Evolutionary conservation across 2,797 vertebrate genomes (phyloP).

Genomic region (Schizothorax lantsangensis): DNA sequence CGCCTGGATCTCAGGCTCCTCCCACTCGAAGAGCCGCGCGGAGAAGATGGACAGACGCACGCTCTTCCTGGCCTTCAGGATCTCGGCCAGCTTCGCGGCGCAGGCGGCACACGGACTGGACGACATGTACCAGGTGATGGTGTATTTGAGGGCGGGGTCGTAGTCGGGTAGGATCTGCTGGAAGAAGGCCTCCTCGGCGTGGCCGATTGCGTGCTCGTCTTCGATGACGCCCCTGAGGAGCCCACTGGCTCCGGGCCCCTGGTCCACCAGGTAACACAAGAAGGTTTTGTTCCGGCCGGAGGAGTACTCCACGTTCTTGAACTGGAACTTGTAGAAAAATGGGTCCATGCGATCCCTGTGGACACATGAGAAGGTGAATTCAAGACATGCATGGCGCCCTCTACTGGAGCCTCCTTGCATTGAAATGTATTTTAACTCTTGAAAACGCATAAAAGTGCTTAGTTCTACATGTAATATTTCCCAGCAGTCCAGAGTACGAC

Average conservation of each 20-base stretch:
- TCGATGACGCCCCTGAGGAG: slow-evolving; percentile 86
- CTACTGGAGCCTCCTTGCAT: neutral
- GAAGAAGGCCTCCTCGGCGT: slow-evolving; percentile 92
- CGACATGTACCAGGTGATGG: slow-evolving; percentile 90
- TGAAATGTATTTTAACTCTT: neutral
- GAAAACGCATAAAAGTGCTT: neutral
- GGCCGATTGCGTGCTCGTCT: slow-evolving; percentile 84
- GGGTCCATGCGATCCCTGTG: slow-evolving; percentile 88
- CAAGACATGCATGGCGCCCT: neutral
- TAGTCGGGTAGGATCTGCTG: slow-evolving; percentile 79
- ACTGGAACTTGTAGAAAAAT: slow-evolving; percentile 92
- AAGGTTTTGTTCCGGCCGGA: slow-evolving; percentile 95
- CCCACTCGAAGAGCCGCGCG: slow-evolving; percentile 91
- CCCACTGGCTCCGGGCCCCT: slow-evolving; percentile 66
- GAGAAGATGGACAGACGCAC: slow-evolving; percentile 84
- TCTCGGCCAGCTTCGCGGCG: slow-evolving; percentile 79
- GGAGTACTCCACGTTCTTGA: slow-evolving; percentile 95
- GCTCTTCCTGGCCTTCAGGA: slow-evolving; percentile 77
- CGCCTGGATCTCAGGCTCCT: slow-evolving; percentile 85
- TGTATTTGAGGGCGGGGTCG: slow-evolving; percentile 77
- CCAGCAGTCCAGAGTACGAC: neutral
- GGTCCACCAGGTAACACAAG: slow-evolving; percentile 89
- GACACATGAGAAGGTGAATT: neutral
- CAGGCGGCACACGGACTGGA: slow-evolving; percentile 90
- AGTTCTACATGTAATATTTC: neutral